Conservation (phyloP, 1,140 invertebrate species). For the Zaprionus nigranus region DNA sequence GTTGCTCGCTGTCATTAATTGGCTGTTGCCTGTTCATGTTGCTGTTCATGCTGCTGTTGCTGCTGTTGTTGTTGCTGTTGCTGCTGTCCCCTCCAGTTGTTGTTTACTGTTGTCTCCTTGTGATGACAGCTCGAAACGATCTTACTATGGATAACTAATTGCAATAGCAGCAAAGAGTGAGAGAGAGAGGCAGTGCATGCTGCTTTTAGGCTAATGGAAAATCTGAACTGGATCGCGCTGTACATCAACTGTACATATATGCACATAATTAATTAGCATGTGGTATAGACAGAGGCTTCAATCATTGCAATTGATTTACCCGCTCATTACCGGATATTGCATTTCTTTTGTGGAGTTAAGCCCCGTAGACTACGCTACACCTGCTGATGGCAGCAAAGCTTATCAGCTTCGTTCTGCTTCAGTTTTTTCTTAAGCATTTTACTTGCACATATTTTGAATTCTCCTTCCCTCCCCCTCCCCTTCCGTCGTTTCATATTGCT, state of each 20-base stretch:
- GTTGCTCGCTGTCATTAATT: slow-evolving; percentile 74
- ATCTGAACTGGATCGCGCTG: slow-evolving; percentile 3
- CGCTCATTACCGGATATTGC: slow-evolving; percentile 8
- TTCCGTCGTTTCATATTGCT: neutral
- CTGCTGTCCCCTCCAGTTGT: neutral
- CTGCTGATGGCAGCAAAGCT: neutral
- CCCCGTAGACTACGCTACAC: no score
- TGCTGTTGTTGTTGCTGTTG: neutral
- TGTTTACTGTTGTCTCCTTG: slow-evolving; percentile 29
- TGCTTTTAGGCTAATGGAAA: slow-evolving; percentile 25
- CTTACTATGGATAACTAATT: slow-evolving; percentile 41
- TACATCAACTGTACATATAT: neutral
- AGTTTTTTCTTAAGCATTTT: neutral
- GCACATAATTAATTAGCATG: neutral
- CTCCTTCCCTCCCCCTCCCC: no score
- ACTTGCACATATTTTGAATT: neutral
- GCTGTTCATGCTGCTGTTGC: no score
- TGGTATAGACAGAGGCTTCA: neutral
- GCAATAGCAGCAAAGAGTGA: slow-evolving; percentile 2
- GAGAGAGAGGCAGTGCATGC: neutral
- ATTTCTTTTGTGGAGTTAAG: neutral
- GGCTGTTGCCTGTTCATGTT: slow-evolving; percentile 59
- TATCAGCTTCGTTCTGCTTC: neutral
- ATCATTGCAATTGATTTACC: slow-evolving; percentile 10
- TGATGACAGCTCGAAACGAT: slow-evolving; percentile 37